Conservation (phyloP, 2,113 vertebrate genomes). For the Genyomyrus donnyi region DNA sequence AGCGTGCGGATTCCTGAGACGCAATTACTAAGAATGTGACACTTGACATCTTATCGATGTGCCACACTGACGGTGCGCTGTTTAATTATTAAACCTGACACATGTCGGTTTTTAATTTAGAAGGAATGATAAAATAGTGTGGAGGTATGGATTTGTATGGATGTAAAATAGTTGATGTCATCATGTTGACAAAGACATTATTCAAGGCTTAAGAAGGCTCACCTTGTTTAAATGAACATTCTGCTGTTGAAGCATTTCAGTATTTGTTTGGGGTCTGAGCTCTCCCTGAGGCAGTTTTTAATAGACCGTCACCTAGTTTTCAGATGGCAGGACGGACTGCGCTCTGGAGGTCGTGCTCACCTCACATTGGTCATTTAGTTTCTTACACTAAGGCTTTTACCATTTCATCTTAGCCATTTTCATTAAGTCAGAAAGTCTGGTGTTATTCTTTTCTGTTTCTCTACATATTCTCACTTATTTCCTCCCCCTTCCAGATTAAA, state of each 20-base stretch:
- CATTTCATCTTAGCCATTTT: not conserved
- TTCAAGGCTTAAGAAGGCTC: not conserved
- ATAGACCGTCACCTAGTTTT: not conserved
- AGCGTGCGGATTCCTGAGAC: not conserved
- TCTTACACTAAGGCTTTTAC: not conserved
- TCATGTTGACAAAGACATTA: not conserved
- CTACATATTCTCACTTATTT: not conserved
- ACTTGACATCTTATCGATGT: constrained; percentile 1
- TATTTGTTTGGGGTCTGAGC: not conserved
- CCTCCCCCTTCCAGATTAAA: not conserved
- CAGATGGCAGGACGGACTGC: not conserved
- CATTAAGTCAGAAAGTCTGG: not conserved
- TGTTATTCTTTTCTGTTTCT: not conserved
- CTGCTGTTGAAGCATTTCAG: not conserved
- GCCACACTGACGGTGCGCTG: not conserved
- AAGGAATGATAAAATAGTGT: not conserved
- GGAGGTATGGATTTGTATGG: not conserved
- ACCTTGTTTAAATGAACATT: not conserved
- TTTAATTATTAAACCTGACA: not conserved
- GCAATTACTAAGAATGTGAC: not conserved
- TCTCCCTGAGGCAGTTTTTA: not conserved
- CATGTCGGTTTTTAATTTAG: not conserved
- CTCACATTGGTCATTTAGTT: not conserved
- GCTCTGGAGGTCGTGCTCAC: not conserved
- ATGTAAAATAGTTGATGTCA: not conserved